Conservation (phyloP, 2,113 vertebrate species). For the Platichthys stellatus region DNA sequence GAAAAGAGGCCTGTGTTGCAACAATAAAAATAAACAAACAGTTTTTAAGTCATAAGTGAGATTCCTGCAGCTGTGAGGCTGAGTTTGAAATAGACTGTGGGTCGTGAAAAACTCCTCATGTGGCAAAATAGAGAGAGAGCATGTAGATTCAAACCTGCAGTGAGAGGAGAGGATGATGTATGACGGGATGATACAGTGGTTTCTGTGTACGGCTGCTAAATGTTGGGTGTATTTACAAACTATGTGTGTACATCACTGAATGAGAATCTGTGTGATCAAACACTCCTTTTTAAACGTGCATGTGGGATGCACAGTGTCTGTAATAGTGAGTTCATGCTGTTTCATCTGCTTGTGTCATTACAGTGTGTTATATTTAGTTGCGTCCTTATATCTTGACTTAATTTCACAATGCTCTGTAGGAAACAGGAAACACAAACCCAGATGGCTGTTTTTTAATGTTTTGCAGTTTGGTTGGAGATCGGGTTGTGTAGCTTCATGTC, state of each 20-base stretch:
- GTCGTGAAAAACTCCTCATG: too few species aligned
- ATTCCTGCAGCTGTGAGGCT: neutral
- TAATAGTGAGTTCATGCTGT: too few species aligned
- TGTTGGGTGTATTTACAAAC: neutral
- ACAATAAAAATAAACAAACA: slow-evolving; percentile 46
- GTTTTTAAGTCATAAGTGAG: slow-evolving; percentile 10
- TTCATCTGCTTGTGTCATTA: too few species aligned
- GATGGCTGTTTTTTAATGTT: too few species aligned
- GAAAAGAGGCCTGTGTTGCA: slow-evolving; percentile 29
- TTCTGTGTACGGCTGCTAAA: neutral
- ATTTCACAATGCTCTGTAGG: too few species aligned
- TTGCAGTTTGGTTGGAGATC: too few species aligned
- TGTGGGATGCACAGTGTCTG: neutral
- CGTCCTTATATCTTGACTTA: too few species aligned
- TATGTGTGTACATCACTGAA: neutral
- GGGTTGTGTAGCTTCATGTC: too few species aligned
- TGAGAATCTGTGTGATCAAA: neutral
- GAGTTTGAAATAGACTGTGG: neutral
- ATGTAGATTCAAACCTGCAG: neutral
- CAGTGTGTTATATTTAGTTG: too few species aligned
- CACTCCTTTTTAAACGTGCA: neutral
- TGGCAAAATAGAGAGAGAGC: neutral
- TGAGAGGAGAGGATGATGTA: neutral
- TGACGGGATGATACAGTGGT: neutral
- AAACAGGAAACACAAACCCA: too few species aligned